Base-by-base conservation (phyloP, 2,113 vertebrate genomes). In the Sinocyclocheilus anophthalmus region DNA sequence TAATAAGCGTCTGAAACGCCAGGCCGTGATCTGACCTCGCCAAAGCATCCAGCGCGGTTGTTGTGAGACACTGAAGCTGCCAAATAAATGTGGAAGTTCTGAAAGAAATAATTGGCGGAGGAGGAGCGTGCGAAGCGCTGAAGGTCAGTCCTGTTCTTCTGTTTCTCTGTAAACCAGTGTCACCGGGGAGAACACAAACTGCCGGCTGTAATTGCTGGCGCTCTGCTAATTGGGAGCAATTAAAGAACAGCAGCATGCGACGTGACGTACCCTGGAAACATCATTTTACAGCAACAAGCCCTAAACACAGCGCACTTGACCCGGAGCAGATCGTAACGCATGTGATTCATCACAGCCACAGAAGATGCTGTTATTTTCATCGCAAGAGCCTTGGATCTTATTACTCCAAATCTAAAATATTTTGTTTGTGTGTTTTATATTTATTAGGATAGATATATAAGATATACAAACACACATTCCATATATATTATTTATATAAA, bases 151-250 rank as follows among this genome's bases (percentile, higher is more conserved):
- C n/a, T 16, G n/a, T 37, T 20, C 79, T 18, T 20, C 26, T 67
- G 79, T 81, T 26, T 67, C 45, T 48, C n/a, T 65, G n/a, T 81
- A 67, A 48, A 69, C 42, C 13, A 20, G 42, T 0, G 63, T 82
- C 63, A 50, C 79, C 80, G 0, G 45, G 80, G 80, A 82, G 61
- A 82, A 50, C 42, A 69, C 10, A 33, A 82, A 33, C 14, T 0
- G n/a, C 42, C 1, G 12, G 14, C 80, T 69, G 61, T 69, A 53
- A 69, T 82, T 33, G 42, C 61, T 50, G 24, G 5, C 16, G 42
- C 45, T 53, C 45, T 22, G 80, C 63, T 82, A 69, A 82, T 82
- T 69, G 63, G 80, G 63, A 82, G 80, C 80, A 82, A 82, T 82
- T 82, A 82, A 37, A 67, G 42, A 30, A 22, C 61, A 69, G 7